These are phyloP conservation scores for Corydoras maculifer DNA, from an alignment of 2,113 vertebrate genomes.

Conservation along the genomic window DNA sequence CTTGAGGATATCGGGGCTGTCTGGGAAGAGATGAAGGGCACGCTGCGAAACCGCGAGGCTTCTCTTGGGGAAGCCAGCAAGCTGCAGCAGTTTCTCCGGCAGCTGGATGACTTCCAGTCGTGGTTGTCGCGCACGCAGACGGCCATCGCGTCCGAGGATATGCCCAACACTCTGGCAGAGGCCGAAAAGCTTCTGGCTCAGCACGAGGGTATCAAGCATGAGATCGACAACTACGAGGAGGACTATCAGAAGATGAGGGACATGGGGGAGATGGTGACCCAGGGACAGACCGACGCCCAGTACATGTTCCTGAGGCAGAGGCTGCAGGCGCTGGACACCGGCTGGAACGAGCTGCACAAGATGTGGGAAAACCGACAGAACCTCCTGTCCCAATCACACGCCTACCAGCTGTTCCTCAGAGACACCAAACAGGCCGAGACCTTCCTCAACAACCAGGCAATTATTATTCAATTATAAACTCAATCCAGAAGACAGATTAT, in stretches of 20 bases:
- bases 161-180: constrained; percentile 91
- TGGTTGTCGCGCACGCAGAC: constrained; percentile 97
- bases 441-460: constrained; percentile 98
- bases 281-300: constrained; percentile 92
- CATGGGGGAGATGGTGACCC: constrained; percentile 99
- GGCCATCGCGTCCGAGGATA: constrained; percentile 92
- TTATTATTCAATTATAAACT: constrained; percentile 4
- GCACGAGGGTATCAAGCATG: constrained; percentile 94
- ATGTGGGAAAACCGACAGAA: constrained; percentile 99
- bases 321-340: constrained; percentile 92
- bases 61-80: constrained; percentile 97
- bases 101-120: constrained; percentile 97
- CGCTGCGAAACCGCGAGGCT: constrained; percentile 88
- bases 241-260: constrained; percentile 99
- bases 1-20: constrained; percentile 85
- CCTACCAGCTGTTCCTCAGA: constrained; percentile 92
- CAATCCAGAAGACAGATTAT: background rate
- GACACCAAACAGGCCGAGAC: constrained; percentile 97
- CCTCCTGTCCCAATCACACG: constrained; percentile 92
- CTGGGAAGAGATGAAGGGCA: constrained; percentile 97
- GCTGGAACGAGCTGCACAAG: constrained; percentile 98
- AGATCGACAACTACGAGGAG: constrained; percentile 95
- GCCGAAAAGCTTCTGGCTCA: constrained; percentile 95
- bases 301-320: constrained; percentile 98
- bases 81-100: constrained; percentile 94